Conservation (phyloP, 2,113 vertebrate genomes). For the Dicaeum eximium region DNA sequence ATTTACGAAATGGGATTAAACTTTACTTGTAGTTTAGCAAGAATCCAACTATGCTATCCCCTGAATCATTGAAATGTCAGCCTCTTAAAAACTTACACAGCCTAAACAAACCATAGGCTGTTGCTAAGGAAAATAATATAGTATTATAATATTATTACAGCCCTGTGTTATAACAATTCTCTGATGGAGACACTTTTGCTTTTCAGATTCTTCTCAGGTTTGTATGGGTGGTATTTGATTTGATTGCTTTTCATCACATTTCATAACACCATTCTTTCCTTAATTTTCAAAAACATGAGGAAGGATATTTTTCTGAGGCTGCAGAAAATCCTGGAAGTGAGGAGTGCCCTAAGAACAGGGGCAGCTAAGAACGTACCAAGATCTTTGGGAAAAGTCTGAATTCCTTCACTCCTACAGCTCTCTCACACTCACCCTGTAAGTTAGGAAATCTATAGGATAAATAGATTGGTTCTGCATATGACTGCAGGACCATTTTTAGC, state of each 20-base stretch:
- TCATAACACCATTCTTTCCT: neutral
- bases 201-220: constrained; percentile 54
- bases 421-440: neutral
- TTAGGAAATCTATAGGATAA: neutral
- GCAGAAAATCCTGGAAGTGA: constrained; percentile 22
- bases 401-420: neutral
- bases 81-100: constrained; percentile 44
- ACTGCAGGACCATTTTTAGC: neutral
- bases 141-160: neutral
- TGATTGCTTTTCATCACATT: constrained; percentile 14
- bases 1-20: constrained; percentile 48
- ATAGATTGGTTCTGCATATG: neutral
- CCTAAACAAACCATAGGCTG: constrained; percentile 55
- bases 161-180: constrained; percentile 14
- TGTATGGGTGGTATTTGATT: neutral
- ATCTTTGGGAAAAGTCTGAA: neutral
- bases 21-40: constrained; percentile 51
- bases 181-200: constrained; percentile 38
- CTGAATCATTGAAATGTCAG: constrained; percentile 42
- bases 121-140: constrained; percentile 65
- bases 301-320: constrained; percentile 12
- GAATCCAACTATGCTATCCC: neutral
- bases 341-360: neutral
- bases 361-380: neutral
- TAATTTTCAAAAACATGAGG: constrained; percentile 27